Evolutionary conservation across 2,888 invertebrate genomes (phyloP), one percentile per base, ranked within the genome.

Genomic region (Mactromeris polynyma): DNA sequence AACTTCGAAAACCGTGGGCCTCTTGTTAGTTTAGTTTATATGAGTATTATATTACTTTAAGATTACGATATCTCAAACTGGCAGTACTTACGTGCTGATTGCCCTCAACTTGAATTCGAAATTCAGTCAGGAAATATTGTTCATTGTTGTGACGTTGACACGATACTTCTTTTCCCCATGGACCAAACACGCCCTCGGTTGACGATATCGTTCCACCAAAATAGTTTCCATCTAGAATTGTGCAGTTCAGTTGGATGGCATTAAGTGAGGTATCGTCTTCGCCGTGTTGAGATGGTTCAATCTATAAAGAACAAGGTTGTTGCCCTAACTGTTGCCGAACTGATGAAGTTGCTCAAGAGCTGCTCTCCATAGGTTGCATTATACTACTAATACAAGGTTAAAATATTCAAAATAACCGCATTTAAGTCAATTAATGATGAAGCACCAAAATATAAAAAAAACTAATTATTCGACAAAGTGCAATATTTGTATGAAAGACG

Each of bases 211-310:
- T 64, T 11, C 82, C 82, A 58, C 82, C 82, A 40, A 78, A 78
- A 38, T 58, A 33, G 21, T n/a, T 9, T 1, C 82, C 82, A 19
- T 82, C 82, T 82, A 38, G 36, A 14, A 40, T 19, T 2, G 33
- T 38, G 42, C 87, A 87, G 31, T 42, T 51, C 6, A 88, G 51
- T 51, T 81, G 81, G 26, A 85, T 81, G 33, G 79, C 81, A 81
- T 84, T 87, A 4, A 87, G 88, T 17, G 81, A 84, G 3, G 88
- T 88, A 38, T 88, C 88, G 54, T 88, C 85, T 38, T 81, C 85
- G 17, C 54, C 26, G 14, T 42, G 26, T 21, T 88, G 88, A 19
- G 6, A 21, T 7, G 46, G 79, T n/a, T 88, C 88, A 4, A 64
- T 38, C 82, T 82, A 2, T 36, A 0, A 46, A 46, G 46, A 17